Conservation (phyloP, 2,888 invertebrate genomes). For the Agriopis leucophaearia region DNA sequence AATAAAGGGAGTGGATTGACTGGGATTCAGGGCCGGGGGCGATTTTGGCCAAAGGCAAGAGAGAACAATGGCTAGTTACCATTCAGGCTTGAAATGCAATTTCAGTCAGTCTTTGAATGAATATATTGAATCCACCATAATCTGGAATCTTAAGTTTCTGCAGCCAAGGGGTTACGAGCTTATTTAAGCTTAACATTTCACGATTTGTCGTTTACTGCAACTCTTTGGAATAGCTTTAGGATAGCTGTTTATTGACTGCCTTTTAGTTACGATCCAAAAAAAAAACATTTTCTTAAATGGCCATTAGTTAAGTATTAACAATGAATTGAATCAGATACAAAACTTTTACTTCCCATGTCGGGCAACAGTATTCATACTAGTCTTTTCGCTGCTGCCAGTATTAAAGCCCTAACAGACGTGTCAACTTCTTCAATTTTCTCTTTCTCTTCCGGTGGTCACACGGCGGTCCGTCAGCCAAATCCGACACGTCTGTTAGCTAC, state of each 20-base stretch:
- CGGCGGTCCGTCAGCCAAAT: too few relatives aligned
- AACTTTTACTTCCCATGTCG: too few relatives aligned
- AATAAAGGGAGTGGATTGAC: conserved; percentile 59
- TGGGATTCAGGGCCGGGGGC: conserved; percentile 28
- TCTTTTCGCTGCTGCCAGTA: too few relatives aligned
- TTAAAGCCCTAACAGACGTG: too few relatives aligned
- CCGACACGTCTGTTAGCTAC: too few relatives aligned
- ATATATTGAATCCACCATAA: conserved; percentile 18
- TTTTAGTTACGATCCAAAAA: too few relatives aligned
- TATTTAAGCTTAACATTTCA: conserved; percentile 11
- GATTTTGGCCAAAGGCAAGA: conserved; percentile 14
- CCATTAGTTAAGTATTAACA: too few relatives aligned
- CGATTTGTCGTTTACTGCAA: background rate
- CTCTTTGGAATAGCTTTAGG: background rate
- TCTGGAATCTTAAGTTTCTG: conserved; percentile 21
- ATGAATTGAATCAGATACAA: too few relatives aligned
- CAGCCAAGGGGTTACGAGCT: background rate
- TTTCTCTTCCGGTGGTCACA: too few relatives aligned
- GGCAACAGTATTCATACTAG: too few relatives aligned
- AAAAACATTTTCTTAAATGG: too few relatives aligned
- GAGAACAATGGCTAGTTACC: conserved; percentile 53
- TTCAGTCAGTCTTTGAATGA: conserved; percentile 20
- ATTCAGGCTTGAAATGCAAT: conserved; percentile 25
- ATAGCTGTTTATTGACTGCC: background rate
- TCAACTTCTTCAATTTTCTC: too few relatives aligned